These are phyloP conservation scores for Orbicella faveolata DNA, from an alignment of 64 coral and sea anemone genomes.

Conservation along the genomic window DNA sequence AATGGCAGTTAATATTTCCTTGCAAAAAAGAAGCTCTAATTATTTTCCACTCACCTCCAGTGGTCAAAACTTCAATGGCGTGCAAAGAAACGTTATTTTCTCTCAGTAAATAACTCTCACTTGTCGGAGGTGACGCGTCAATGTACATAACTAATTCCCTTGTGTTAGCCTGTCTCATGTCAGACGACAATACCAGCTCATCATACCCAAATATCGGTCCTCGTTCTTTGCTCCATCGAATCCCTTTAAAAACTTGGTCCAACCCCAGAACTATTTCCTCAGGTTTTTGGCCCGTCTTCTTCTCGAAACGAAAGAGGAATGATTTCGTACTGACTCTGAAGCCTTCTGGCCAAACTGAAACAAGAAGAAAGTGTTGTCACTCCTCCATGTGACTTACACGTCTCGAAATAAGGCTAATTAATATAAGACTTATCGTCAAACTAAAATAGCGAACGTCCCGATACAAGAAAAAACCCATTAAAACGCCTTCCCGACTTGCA, in stretches of 20 bases:
- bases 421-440: too few species aligned
- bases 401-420: too few species aligned
- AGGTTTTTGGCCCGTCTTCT: background rate
- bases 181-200: background rate
- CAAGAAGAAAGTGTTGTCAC: background rate
- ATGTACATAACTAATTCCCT: background rate
- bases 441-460: too few species aligned
- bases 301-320: conserved; percentile 20
- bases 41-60: background rate
- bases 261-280: background rate
- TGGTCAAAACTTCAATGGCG: conserved; percentile 2
- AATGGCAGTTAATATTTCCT: background rate
- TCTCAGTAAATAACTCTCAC: background rate
- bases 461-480: too few species aligned
- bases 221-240: background rate
- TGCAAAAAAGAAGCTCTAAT: background rate
- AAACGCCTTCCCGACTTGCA: too few species aligned
- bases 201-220: background rate
- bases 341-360: background rate
- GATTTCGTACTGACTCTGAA: conserved; percentile 1
- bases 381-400: too few species aligned
- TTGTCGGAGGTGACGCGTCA: background rate
- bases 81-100: background rate
- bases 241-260: background rate
- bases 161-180: background rate